phyloP scores from a whole-genome alignment of 2,113 vertebrate species.

The Mastomys coucha region DNA sequence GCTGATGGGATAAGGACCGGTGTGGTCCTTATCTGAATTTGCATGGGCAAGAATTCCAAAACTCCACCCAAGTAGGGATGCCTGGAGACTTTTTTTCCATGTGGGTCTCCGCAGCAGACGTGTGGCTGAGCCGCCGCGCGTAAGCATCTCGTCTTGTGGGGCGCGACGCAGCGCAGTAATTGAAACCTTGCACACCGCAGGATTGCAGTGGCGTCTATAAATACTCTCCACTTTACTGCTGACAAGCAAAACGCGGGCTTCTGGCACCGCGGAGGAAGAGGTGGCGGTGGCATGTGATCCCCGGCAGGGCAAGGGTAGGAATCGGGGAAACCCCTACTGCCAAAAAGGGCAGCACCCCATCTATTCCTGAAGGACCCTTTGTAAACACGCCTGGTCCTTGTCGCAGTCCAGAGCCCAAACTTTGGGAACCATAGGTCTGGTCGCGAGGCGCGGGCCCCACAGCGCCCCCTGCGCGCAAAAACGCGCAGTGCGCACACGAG shows the following conservation, averaged over 20 bases:
- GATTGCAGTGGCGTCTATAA: conserved; percentile 70
- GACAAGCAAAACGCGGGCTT: conserved; percentile 71
- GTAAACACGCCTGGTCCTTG: background rate
- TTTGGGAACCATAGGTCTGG: background rate
- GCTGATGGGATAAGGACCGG: background rate
- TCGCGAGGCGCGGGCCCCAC: fast-evolving
- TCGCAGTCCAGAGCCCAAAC: background rate
- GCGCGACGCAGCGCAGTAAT: conserved; percentile 51
- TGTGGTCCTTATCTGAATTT: conserved; percentile 2
- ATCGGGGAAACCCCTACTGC: conserved; percentile 23
- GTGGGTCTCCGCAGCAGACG: background rate
- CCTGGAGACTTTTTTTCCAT: background rate
- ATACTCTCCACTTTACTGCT: conserved; percentile 71
- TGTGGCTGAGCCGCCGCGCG: background rate
- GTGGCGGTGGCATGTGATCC: conserved; percentile 46
- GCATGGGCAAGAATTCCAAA: conserved; percentile 10
- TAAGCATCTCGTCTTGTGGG: background rate
- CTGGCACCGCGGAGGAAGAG: background rate
- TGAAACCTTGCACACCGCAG: conserved; percentile 77
- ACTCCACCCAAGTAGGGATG: background rate
- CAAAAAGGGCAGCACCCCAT: background rate
- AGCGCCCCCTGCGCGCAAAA: conserved; percentile 20
- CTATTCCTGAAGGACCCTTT: background rate
- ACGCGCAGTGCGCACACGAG: background rate
- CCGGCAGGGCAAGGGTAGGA: background rate